Evolutionary conservation across 2,797 vertebrate species (phyloP), one percentile per base, ranked within the genome.

Genomic region (Yasuhikotakia modesta): DNA sequence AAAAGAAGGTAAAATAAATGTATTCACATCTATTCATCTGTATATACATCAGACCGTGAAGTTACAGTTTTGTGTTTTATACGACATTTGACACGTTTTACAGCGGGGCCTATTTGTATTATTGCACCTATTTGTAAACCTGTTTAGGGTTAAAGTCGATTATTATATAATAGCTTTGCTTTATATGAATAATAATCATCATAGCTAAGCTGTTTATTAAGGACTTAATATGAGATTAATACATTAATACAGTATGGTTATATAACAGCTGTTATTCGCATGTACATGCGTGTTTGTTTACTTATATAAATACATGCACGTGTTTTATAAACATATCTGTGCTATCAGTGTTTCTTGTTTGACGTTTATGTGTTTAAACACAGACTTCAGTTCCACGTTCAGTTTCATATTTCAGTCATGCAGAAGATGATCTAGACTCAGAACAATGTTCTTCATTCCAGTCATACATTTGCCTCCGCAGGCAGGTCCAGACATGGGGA

Each of bases 401-500:
- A 45, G 17, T 6, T 5, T 35, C 27, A 27, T 27, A 27, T 27
- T 50, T 14, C 19, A 45, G 24, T 48, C 53, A 35, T 3, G 24
- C 46, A 52, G 12, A 65, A 65, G 21, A 19, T 46, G 39, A 43
- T 43, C 39, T 11, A 43, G 39, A 43, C 8, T 13, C 32, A 65
- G 3, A 66, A 24, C 24, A 45, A 19, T 46, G 22, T 16, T 16
- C 14, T 27, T n/a, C 17, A 22, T 61, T 39, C 13, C 14, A 48
- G 17, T 8, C 3, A n/a, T 61, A 19, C 52, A 30, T 63, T 35
- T 48, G 32, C 14, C 52, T 7, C n/a, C 16, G 10, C 27, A 89
- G 82, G 82, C 64, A 82, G 58, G 73, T 82, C 71, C 82, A 93
- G 89, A 85, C 55, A 99, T 99, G 97, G 97, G 97, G 63, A 96